Evolutionary conservation across 2,113 vertebrate species (phyloP), one percentile per base, ranked within the genome.

Genomic region (Cheilinus undulatus): DNA sequence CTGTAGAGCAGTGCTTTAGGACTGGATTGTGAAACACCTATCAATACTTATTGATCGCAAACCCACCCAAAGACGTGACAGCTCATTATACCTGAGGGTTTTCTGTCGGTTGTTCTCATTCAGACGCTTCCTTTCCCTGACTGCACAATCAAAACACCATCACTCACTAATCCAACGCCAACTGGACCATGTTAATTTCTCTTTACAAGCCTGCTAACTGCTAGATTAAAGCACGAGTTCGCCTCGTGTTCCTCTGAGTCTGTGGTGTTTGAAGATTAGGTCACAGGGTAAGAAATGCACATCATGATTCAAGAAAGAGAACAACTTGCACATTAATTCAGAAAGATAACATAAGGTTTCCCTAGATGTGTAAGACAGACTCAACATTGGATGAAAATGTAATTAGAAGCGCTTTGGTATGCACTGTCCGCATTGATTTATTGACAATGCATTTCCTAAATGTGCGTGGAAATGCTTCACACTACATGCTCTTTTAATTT

Each of bases 371-470:
- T 49, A 52, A 62, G 49, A 43, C 67, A 49, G 69, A 46, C 57
- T 69, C 40, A n/a, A 26, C 43, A 52, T 46, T 27, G 62, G 40
- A 67, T 64, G 65, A 59, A 76, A 85, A 67, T 61, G 72, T 78
- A 63, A 87, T 86, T 80, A 77, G 59, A 62, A 27, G 43, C 46
- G 65, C 40, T 78, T 89, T 72, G 62, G 81, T 73, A 74, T 79
- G 11, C 69, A 50, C 72, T 73, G 79, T 85, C 76, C 59, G 57
- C 73, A 82, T 77, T 78, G 81, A 86, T 86, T 85, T 83, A 79
- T 87, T 76, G 85, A 83, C 22, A 20, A 69, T 43, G 26, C 51
- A 17, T 80, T 77, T 85, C 56, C 64, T 57, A 71, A 88, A 84
- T 78, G 52, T 32, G 58, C 14, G 22, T 81, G 60, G 45, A 67